Conservation (phyloP, 2,888 invertebrate species). For the Phyto melanocephala region DNA sequence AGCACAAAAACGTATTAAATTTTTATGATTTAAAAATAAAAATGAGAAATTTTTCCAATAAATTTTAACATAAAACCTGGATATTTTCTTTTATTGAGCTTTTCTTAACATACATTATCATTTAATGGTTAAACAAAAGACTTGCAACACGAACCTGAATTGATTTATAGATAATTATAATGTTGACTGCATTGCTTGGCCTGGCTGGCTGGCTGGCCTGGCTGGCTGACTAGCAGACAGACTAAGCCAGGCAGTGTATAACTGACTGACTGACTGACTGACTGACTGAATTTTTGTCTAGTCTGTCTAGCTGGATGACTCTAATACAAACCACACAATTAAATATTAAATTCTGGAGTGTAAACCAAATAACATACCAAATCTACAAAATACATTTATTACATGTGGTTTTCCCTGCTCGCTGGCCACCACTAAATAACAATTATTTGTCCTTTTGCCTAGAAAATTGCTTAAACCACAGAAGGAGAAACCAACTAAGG, state of each 20-base stretch:
- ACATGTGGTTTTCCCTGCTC: constrained; percentile 36
- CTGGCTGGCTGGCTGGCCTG: background rate
- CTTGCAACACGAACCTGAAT: constrained; percentile 17
- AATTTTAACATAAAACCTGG: background rate
- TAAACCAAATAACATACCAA: constrained; percentile 49
- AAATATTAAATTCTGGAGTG: constrained; percentile 51
- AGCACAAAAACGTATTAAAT: background rate
- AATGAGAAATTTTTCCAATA: background rate
- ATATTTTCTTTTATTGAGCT: background rate
- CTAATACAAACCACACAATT: constrained; percentile 52
- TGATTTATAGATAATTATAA: constrained; percentile 36
- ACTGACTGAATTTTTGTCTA: background rate
- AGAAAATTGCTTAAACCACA: constrained; percentile 63
- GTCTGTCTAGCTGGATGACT: constrained; percentile 12
- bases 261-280: background rate
- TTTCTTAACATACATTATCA: too few relatives aligned
- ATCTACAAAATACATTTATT: constrained; percentile 52
- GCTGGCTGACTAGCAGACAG: background rate
- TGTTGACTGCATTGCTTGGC: background rate
- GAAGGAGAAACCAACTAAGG: background rate
- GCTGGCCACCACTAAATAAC: constrained; percentile 58
- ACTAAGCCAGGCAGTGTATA: too few relatives aligned
- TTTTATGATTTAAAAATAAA: too few relatives aligned
- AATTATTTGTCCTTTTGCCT: constrained; percentile 65
- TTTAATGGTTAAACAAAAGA: constrained; percentile 1